Conservation (phyloP, 2,113 vertebrate species). For the Pteropus alecto region DNA sequence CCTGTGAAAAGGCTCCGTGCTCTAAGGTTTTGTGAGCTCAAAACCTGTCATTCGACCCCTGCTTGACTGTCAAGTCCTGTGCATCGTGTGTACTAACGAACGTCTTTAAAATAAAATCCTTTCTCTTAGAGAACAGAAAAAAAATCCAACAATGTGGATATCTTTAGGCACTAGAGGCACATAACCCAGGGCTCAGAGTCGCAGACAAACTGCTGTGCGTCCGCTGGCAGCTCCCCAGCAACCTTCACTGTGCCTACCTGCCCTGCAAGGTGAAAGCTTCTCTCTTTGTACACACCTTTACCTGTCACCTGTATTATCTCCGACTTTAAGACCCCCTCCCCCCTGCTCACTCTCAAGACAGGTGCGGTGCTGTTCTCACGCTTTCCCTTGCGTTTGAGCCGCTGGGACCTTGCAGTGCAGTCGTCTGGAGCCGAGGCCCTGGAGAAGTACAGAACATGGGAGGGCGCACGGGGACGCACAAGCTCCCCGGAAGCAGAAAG, state of each 20-base stretch:
- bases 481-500: fast-evolving
- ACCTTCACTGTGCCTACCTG: no score
- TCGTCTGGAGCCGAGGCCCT: not conserved
- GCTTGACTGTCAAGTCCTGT: not conserved
- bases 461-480: fast-evolving
- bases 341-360: no score
- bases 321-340: fast-evolving
- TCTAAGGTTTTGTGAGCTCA: fast-evolving
- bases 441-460: no score
- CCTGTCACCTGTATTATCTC: no score
- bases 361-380: no score
- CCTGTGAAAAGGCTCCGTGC: not conserved
- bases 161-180: no score
- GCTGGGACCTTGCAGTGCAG: not conserved
- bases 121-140: not conserved
- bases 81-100: not conserved
- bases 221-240: fast-evolving
- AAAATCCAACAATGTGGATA: no score
- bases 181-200: fast-evolving
- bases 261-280: not conserved
- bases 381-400: not conserved
- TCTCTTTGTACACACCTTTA: no score
- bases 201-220: fast-evolving
- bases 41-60: not conserved
- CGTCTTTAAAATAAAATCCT: not conserved